Evolutionary conservation across 1,140 invertebrate genomes (phyloP).

Genomic region (Pomacea maculata): DNA sequence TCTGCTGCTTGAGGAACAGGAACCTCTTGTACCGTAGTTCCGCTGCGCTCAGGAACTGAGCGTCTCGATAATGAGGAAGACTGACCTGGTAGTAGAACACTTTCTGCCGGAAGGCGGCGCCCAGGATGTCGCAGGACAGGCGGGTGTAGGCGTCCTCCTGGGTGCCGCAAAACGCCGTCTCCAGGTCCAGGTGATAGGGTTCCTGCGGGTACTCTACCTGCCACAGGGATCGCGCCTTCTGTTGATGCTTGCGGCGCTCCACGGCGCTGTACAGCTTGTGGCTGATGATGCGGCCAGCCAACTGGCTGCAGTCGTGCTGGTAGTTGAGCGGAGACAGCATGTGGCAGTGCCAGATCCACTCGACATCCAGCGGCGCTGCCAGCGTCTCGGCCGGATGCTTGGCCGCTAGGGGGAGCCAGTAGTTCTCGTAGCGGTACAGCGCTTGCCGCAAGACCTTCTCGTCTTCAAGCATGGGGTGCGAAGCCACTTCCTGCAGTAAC

Average conservation of each 20-base stretch:
- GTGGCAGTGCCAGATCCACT: constrained; percentile 70
- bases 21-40: constrained; percentile 67
- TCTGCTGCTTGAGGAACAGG: constrained; percentile 65
- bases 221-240: constrained; percentile 19
- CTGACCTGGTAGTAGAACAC: constrained; percentile 66
- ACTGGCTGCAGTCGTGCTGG: constrained; percentile 26
- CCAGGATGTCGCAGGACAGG: constrained; percentile 62
- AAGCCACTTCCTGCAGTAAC: constrained; percentile 11
- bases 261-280: constrained; percentile 19
- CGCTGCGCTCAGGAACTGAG: constrained; percentile 63
- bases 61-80: constrained; percentile 66
- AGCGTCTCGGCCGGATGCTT: constrained; percentile 47
- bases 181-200: constrained; percentile 12
- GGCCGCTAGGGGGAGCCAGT: constrained; percentile 66
- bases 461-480: constrained; percentile 6
- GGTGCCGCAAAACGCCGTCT: constrained; percentile 1
- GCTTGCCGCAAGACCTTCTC: constrained; percentile 45
- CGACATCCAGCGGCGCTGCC: constrained; percentile 67
- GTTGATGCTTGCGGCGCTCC: constrained; percentile 13
- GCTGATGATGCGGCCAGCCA: constrained; percentile 11
- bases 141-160: constrained; percentile 14
- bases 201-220: constrained; percentile 20
- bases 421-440: constrained; percentile 66
- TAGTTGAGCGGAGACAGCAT: constrained; percentile 66
- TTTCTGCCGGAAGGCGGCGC: constrained; percentile 63